Base-by-base conservation (phyloP, 2,797 vertebrate genomes). In the Sebastes itinus region DNA sequence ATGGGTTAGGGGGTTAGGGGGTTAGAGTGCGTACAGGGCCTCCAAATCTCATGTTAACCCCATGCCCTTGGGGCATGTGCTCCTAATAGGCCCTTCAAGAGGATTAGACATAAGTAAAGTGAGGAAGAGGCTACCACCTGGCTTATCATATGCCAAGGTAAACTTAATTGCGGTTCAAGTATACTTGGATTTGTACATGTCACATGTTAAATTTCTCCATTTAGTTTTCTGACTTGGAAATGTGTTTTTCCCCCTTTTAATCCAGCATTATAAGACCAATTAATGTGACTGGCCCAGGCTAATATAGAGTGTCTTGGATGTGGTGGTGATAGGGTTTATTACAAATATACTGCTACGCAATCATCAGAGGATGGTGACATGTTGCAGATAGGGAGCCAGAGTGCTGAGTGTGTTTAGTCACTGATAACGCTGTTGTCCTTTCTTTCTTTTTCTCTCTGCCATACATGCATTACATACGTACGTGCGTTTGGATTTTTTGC, bases 1-100 rank as follows among this genome's bases (percentile, higher is more conserved):
- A 85, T 28, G 71, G 84, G 86, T 85, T 35, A 35, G 11, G 4
- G 33, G 10, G 86, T 85, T 56, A 68, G 38, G 52, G 78, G 89
- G 84, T 74, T 68, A 76, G 30, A 32, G 78, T 56, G 60, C 67
- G 61, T 23, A 13, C 52, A 61, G 83, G 68, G 78, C 83, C 86
- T 90, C 58, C 87, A 93, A 88, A 92, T 91, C 88, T 90, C 84
- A 85, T 33, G 87, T 89, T 91, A 86, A 92, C 90, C 89, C 64
- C 72, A 23, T 58, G 78, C 66, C 87, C 74, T 72, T 23, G 56
- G 62, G 72, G 72, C 54, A 65, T 79, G 78, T 66, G 59, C 73
- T 84, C 35, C 90, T 90, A 87, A 88, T 84, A 88, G 87, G 72
- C 20, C 79, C 68, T 46, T 61, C 87, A 92, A 92, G 92, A 93